A percentile compares a stretch with the other conserved stretches of the same genome.
phyloP scores from a whole-genome alignment of 2,888 invertebrate genomes.

The Troides aeacus region DNA sequence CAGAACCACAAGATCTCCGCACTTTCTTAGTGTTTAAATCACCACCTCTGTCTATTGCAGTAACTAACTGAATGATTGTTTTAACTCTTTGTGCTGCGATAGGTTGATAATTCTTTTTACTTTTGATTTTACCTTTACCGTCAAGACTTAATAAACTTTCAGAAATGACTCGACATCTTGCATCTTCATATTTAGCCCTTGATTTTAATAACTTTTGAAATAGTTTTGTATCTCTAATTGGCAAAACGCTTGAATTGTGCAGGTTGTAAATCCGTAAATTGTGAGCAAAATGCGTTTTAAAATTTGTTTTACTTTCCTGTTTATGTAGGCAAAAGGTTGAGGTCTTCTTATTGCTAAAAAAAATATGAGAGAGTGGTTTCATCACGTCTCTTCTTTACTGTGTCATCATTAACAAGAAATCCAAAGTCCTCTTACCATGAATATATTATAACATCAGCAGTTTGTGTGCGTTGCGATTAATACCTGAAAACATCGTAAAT shows the following conservation, averaged over 20 bases:
- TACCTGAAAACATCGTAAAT: not conserved
- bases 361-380: slow-evolving; percentile 17
- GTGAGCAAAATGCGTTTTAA: slow-evolving; percentile 8
- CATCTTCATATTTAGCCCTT: slow-evolving; percentile 55
- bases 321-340: slow-evolving; percentile 13
- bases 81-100: slow-evolving; percentile 28
- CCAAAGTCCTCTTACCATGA: not conserved
- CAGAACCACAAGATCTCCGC: not conserved
- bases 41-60: slow-evolving; percentile 46
- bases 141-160: slow-evolving; percentile 43
- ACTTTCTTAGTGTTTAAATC: slow-evolving; percentile 38
- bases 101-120: slow-evolving; percentile 30
- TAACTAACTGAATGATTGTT: slow-evolving; percentile 20
- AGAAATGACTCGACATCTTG: slow-evolving; percentile 49
- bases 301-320: slow-evolving; percentile 28
- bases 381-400: slow-evolving; percentile 4
- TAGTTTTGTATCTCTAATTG: slow-evolving; percentile 51
- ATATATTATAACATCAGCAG: not conserved
- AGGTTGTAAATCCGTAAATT: slow-evolving; percentile 18
- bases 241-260: slow-evolving; percentile 33
- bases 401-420: not conserved
- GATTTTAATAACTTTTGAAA: slow-evolving; percentile 53
- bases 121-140: slow-evolving; percentile 36
- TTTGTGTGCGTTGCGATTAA: not conserved
- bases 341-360: slow-evolving; percentile 7